Evolutionary conservation across 2,888 invertebrate genomes (phyloP), one percentile per base, ranked within the genome.

Genomic region (Agrypnus murinus): DNA sequence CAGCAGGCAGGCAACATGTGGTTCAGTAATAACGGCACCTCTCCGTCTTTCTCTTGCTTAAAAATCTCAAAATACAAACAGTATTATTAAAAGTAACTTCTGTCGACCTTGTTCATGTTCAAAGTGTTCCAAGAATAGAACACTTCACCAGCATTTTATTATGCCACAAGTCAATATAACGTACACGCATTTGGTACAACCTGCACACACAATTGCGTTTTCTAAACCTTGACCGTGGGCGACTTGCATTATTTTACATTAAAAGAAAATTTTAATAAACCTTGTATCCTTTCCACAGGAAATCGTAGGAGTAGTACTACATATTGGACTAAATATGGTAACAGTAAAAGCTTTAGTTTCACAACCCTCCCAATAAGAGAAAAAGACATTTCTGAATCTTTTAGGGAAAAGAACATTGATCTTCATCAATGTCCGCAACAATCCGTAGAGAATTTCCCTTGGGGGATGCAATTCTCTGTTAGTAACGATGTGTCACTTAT

Each of bases 111-210:
- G 34, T 34, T 34, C 25, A 25, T 25, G 25, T 5, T 25, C 25
- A 12, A 53, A 34, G 53, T 32, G 12, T 5, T 19, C 53, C 32
- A 53, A 53, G 53, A 53, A 53, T 53, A 53, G 32, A 31, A 25
- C n/a, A n/a, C 25, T 48, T 48, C n/a, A 48, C 19, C 12, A 31
- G 5, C n/a, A n/a, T 5, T 48, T 48, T 10, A 48, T 9, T 48
- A 48, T 25, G 48, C 53, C 12, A n/a, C 46, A 46, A 32, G 14
- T 32, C 34, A 53, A 14, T 53, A 12, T 10, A 31, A 32, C 53
- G 34, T 32, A 53, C 34, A 53, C 25, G 25, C 5, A 25, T 25
- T 25, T n/a, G n/a, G n/a, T n/a, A n/a, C n/a, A n/a, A n/a, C 25
- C 2, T 5, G 25, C 5, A 25, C 25, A 25, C 25, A 25, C 25